A percentile compares a stretch with the other conserved stretches of the same genome.
These are phyloP conservation scores for Dynastes grantii DNA, from an alignment of 2,888 invertebrate species.

Conservation along the genomic window DNA sequence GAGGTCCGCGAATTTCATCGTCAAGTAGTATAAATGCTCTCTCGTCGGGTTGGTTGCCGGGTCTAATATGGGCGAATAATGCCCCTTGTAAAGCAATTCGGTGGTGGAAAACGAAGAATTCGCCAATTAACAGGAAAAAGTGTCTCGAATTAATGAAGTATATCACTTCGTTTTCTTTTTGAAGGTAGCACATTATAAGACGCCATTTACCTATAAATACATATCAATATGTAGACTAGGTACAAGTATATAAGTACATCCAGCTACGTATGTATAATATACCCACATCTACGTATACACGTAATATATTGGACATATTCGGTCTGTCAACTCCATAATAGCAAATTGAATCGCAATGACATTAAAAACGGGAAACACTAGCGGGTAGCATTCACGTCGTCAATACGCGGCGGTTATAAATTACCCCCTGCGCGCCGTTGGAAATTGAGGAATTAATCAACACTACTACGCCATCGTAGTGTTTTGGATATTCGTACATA, in stretches of 20 bases:
- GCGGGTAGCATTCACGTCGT: constrained; percentile 47
- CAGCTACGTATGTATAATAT: not conserved
- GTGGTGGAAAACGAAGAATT: too few relatives aligned
- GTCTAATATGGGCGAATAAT: too few relatives aligned
- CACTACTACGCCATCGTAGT: constrained; percentile 27
- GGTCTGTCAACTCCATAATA: constrained; percentile 51
- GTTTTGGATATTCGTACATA: not conserved
- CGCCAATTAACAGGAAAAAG: too few relatives aligned
- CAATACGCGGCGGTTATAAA: constrained; percentile 49
- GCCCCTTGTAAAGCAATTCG: too few relatives aligned
- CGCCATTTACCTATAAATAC: too few relatives aligned
- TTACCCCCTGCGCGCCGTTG: constrained; percentile 28
- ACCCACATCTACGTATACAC: not conserved
- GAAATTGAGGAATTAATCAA: constrained; percentile 52
- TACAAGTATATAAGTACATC: not conserved
- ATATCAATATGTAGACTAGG: not conserved
- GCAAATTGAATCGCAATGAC: constrained; percentile 51
- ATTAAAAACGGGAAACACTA: constrained; percentile 52
- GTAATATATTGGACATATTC: constrained; percentile 48
- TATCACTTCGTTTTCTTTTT: too few relatives aligned
- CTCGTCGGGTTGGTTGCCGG: too few relatives aligned
- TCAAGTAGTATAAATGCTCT: not conserved
- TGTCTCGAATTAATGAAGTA: too few relatives aligned
- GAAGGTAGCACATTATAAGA: too few relatives aligned
- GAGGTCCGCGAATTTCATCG: not conserved